These are phyloP conservation scores for Melanargia galathea DNA, from an alignment of 2,888 invertebrate species.

Conservation along the genomic window DNA sequence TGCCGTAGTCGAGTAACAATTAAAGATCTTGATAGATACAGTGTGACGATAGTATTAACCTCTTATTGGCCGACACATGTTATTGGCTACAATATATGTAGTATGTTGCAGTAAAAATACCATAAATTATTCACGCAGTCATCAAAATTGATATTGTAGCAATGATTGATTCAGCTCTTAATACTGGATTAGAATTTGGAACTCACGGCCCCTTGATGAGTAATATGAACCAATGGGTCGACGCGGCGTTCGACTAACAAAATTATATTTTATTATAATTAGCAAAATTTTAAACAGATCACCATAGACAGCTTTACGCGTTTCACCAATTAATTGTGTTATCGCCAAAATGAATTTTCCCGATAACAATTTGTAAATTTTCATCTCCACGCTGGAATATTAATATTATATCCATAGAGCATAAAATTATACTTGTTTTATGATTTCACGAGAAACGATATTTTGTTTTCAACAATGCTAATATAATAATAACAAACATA, in stretches of 20 bases:
- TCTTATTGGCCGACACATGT: no score
- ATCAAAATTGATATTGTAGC: no score
- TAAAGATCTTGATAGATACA: no score
- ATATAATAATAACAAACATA: constrained; percentile 1
- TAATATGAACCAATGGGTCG: not conserved
- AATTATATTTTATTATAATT: not conserved
- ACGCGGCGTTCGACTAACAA: not conserved
- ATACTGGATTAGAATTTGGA: not conserved
- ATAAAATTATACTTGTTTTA: constrained; percentile 10
- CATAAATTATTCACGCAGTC: no score
- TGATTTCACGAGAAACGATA: not conserved
- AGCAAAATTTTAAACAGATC: constrained; percentile 5
- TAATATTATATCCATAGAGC: constrained; percentile 12
- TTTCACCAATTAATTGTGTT: constrained; percentile 6
- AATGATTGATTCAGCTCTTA: no score
- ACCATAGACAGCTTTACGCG: constrained; percentile 19
- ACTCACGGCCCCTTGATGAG: not conserved
- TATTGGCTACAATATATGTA: no score
- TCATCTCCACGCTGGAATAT: not conserved
- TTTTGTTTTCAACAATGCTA: not conserved
- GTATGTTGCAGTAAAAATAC: no score
- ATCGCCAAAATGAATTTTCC: constrained; percentile 13
- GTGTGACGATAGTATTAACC: no score
- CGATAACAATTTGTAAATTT: constrained; percentile 14
- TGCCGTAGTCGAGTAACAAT: no score